Evolutionary conservation across 2,797 vertebrate species (phyloP), one percentile per base, ranked within the genome.

Genomic region (Chrysocyon brachyurus): DNA sequence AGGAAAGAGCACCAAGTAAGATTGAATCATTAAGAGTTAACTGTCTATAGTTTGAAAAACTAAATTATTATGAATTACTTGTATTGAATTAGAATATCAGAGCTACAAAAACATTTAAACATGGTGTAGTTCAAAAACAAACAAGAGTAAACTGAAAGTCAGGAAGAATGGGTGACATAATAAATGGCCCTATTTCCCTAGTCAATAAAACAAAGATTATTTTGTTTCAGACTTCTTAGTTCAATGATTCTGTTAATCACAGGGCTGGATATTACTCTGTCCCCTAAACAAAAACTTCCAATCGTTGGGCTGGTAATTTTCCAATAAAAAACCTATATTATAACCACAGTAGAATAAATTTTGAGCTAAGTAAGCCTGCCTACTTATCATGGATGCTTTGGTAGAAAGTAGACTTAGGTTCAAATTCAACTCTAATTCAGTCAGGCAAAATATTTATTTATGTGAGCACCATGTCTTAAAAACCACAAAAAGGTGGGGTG

Each of bases 351-450:
- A 5, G 31, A 57, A 90, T 26, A 96, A 68, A 63, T 46, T 57
- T 91, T 7, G 19, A 66, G 61, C 22, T 16, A 93, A 90, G 77
- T 24, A 70, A 72, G 54, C 79, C 2, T 86, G 28, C 11, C 66
- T 49, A 33, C 28, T 75, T 82, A 88, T 24, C 40, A 57, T 14
- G 61, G 78, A 72, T 59, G 46, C 26, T 61, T 33, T 59, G 72
- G 56, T 63, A 94, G 85, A 52, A 78, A 85, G 79, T 3, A 81
- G 40, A 73, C 19, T 21, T 92, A 56, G 49, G 72, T 96, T 61
- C 64, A 87, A 82, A 93, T 77, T 68, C 57, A 68, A 57, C 33
- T 92, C 36, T 83, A 49, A 95, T 68, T 93, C 68, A 93, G 4
- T 52, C 14, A 31, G 19, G 46, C 46, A 92, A 96, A 96, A 93